Percentiles rank a stretch among this genome's conserved stretches.
Conservation (phyloP, 2,113 vertebrate species). For the Rhipidura dahli region DNA sequence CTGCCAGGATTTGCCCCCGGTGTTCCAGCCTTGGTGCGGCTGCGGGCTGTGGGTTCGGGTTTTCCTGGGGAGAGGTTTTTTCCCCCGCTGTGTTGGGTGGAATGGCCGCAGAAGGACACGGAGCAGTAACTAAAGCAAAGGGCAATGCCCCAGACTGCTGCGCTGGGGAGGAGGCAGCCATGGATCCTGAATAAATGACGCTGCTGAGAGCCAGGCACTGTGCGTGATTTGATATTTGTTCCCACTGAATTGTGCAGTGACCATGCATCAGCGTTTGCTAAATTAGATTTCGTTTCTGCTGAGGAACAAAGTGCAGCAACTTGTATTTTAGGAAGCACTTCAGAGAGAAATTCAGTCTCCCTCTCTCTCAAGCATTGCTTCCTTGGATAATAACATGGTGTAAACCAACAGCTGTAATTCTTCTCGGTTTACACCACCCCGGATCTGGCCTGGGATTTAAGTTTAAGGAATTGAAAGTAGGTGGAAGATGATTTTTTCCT, state of each 20-base stretch:
- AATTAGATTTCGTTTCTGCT: conserved; percentile 42
- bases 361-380: background rate
- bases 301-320: conserved; percentile 22
- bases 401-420: background rate
- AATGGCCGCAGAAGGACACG: background rate
- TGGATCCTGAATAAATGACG: background rate
- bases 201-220: background rate
- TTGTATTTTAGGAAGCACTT: background rate
- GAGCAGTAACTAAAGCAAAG: background rate
- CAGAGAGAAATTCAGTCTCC: background rate
- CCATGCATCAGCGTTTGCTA: conserved; percentile 7
- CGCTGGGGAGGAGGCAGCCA: background rate
- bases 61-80: background rate
- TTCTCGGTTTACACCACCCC: background rate
- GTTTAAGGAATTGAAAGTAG: background rate
- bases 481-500: background rate
- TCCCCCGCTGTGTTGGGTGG: background rate
- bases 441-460: background rate
- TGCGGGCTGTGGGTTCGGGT: background rate
- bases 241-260: background rate
- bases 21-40: background rate
- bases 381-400: background rate
- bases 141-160: background rate
- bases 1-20: background rate
- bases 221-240: background rate